phyloP scores from a whole-genome alignment of 2,113 vertebrate species.

The Cygnus atratus region DNA sequence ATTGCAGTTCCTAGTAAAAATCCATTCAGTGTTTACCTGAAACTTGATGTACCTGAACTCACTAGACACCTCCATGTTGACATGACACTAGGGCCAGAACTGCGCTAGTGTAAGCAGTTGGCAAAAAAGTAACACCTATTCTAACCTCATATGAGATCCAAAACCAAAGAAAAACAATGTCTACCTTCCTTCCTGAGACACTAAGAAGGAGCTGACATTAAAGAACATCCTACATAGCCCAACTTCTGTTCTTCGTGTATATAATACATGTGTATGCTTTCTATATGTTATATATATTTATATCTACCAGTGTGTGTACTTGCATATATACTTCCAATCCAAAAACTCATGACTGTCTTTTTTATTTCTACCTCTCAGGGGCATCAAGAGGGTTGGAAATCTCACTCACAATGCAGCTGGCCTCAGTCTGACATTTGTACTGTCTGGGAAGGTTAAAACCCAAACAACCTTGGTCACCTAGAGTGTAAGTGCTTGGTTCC shows the following conservation, averaged over 20 bases:
- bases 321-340: neutral
- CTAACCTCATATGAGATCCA: neutral
- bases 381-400: neutral
- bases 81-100: neutral
- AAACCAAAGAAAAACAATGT: neutral
- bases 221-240: neutral
- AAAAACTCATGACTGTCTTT: neutral
- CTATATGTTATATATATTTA: neutral
- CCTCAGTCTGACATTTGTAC: neutral
- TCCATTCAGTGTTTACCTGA: neutral
- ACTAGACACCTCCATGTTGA: neutral
- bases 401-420: neutral
- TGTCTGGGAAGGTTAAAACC: neutral
- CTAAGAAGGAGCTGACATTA: neutral
- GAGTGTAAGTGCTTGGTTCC: neutral
- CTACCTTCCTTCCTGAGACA: neutral
- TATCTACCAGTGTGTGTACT: neutral
- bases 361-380: neutral
- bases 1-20: neutral
- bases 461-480: neutral
- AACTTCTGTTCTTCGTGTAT: neutral
- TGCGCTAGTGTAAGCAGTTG: neutral
- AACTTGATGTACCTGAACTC: neutral
- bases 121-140: neutral
- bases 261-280: too few species aligned